These are phyloP conservation scores for Probaryconus sp. DNA, from an alignment of 1,140 invertebrate genomes.

Conservation along the genomic window DNA sequence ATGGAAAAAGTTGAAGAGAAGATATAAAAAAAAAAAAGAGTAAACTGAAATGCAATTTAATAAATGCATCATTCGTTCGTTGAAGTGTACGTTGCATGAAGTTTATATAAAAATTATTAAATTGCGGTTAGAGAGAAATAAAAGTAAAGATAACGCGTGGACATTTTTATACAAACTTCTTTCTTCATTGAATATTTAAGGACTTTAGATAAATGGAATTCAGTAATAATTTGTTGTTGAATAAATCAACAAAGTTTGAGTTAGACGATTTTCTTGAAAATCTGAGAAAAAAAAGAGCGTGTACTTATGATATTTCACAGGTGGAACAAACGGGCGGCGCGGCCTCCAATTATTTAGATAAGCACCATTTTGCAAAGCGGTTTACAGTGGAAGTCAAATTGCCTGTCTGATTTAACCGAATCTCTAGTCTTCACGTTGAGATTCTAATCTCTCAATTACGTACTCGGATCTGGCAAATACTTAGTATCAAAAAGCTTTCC, in stretches of 20 bases:
- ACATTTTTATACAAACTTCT: too few relatives aligned
- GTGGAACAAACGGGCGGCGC: slow-evolving; percentile 7
- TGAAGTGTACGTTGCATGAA: too few relatives aligned
- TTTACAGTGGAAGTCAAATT: slow-evolving; percentile 55
- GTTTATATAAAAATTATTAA: too few relatives aligned
- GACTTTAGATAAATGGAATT: too few relatives aligned
- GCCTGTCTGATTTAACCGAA: slow-evolving; percentile 53
- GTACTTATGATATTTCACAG: slow-evolving; percentile 34
- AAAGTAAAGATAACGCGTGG: too few relatives aligned
- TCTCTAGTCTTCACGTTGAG: slow-evolving; percentile 48
- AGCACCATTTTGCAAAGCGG: slow-evolving; percentile 44
- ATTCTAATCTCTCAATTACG: slow-evolving; percentile 66
- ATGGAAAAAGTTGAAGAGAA: too few relatives aligned
- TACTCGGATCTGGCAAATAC: slow-evolving; percentile 38
- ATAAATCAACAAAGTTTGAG: too few relatives aligned
- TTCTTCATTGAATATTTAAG: too few relatives aligned
- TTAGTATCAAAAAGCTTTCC: slow-evolving; percentile 50
- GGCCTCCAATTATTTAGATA: slow-evolving; percentile 42
- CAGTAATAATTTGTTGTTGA: neutral
- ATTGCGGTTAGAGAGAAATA: too few relatives aligned
- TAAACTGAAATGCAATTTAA: too few relatives aligned
- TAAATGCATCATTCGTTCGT: too few relatives aligned
- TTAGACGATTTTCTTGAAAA: slow-evolving; percentile 13
- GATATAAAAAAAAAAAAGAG: too few relatives aligned
- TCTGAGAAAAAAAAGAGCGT: slow-evolving; percentile 31